A percentile compares a stretch with the other conserved stretches of the same genome.
Evolutionary conservation across 2,797 vertebrate species (phyloP).

Genomic region (Xyrichtys novacula): DNA sequence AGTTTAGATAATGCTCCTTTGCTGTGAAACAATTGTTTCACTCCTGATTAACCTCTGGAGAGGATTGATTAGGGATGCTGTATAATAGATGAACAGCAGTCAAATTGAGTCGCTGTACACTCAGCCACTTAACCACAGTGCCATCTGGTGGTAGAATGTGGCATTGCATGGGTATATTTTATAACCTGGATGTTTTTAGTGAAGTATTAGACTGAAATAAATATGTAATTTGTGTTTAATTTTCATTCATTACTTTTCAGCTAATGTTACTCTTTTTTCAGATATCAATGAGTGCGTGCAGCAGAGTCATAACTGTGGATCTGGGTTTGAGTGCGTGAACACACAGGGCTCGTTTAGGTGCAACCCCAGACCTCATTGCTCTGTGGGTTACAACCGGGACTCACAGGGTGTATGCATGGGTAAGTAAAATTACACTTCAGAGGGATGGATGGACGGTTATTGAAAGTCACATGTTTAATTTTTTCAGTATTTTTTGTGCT

Average conservation of each 20-base stretch:
- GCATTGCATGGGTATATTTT: neutral
- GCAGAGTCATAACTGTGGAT: slow-evolving; percentile 86
- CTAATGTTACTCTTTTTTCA: slow-evolving; percentile 62
- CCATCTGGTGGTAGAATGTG: slow-evolving; percentile 71
- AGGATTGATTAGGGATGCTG: neutral
- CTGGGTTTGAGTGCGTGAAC: slow-evolving; percentile 88
- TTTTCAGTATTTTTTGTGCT: too few species aligned
- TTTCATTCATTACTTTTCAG: slow-evolving; percentile 1
- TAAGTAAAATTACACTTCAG: slow-evolving; percentile 70
- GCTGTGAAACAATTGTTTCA: slow-evolving; percentile 10
- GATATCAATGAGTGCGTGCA: slow-evolving; percentile 90
- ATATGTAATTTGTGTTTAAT: slow-evolving; percentile 16
- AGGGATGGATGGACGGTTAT: too few species aligned
- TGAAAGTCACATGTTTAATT: too few species aligned
- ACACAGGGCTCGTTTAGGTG: slow-evolving; percentile 92
- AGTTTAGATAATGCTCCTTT: slow-evolving; percentile 10
- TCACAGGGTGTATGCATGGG: slow-evolving; percentile 88
- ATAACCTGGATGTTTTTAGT: neutral
- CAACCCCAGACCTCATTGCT: slow-evolving; percentile 85
- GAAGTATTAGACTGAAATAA: slow-evolving; percentile 15
- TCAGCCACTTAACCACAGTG: slow-evolving; percentile 72
- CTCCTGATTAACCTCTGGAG: slow-evolving; percentile 18
- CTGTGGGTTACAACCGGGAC: slow-evolving; percentile 88
- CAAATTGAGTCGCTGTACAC: neutral
- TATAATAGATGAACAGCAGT: neutral